phyloP scores from a whole-genome alignment of 2,888 invertebrate genomes.

The Drosophila kambysellisi region DNA sequence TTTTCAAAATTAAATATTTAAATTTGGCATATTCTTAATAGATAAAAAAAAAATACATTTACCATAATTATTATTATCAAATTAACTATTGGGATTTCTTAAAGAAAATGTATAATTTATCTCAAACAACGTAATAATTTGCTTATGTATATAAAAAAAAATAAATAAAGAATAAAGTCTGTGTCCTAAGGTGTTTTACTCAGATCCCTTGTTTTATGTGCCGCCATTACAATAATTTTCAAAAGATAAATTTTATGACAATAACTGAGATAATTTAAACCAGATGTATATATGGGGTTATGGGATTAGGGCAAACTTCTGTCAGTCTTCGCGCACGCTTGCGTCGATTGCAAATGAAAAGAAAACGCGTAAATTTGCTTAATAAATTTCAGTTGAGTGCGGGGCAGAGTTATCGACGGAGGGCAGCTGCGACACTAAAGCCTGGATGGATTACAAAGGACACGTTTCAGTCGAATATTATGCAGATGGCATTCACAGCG shows the following conservation, averaged over 20 bases:
- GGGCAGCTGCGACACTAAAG: constrained; percentile 38
- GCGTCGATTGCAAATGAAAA: constrained; percentile 34
- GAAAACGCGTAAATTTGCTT: constrained; percentile 51
- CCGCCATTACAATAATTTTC: background rate
- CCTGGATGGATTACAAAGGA: constrained; percentile 65
- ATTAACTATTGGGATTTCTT: background rate
- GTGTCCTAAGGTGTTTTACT: background rate
- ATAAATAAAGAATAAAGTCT: background rate
- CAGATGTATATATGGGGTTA: background rate
- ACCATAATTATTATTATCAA: background rate
- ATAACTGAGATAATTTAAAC: background rate
- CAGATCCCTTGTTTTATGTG: background rate
- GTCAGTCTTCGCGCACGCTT: constrained; percentile 26
- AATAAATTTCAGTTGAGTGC: constrained; percentile 50
- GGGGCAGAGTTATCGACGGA: constrained; percentile 5
- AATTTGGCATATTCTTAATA: background rate
- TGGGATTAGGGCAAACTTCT: background rate
- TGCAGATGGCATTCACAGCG: constrained; percentile 10
- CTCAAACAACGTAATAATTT: background rate
- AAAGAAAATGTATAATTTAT: background rate
- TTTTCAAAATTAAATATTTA: background rate
- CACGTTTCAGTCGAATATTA: constrained; percentile 52
- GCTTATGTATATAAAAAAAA: background rate
- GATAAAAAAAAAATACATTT: background rate
- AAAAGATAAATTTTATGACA: background rate